A percentile compares a stretch with the other conserved stretches of the same genome.
Conservation (phyloP, 2,888 invertebrate genomes). For the Allygus modestus region DNA sequence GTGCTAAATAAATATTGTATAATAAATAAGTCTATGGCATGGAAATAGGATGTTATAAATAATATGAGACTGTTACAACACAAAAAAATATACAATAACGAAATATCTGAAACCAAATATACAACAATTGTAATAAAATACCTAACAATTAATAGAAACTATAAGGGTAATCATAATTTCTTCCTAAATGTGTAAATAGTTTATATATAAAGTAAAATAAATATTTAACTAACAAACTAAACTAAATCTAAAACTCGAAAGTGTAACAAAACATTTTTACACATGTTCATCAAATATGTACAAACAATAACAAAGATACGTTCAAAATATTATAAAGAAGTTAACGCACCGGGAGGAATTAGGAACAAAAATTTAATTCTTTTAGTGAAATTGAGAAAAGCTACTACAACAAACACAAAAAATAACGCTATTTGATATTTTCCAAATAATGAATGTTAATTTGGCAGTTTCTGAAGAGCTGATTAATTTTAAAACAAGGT, state of each 20-base stretch:
- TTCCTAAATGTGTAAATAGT: background rate
- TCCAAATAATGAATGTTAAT: too few species aligned
- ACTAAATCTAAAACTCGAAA: background rate
- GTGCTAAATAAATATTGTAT: conserved; percentile 32
- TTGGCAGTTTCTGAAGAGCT: too few species aligned
- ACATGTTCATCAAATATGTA: too few species aligned
- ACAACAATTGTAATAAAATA: background rate
- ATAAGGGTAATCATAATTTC: background rate
- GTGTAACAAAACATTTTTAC: background rate
- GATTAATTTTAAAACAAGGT: too few species aligned
- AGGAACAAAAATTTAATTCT: too few species aligned
- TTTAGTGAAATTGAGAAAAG: too few species aligned
- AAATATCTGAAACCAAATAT: conserved; percentile 22
- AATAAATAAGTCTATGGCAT: conserved; percentile 27
- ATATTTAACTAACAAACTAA: conserved; percentile 2
- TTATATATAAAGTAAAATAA: conserved; percentile 17
- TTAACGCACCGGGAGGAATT: too few species aligned
- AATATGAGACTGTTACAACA: background rate
- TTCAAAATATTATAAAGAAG: too few species aligned
- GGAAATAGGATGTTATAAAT: background rate
- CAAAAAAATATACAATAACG: conserved; percentile 6
- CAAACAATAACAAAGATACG: too few species aligned
- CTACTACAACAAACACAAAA: too few species aligned
- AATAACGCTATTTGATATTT: too few species aligned
- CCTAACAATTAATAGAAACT: conserved; percentile 24